Evolutionary conservation across 2,113 vertebrate genomes (phyloP).

Genomic region (Seriola dumerili): DNA sequence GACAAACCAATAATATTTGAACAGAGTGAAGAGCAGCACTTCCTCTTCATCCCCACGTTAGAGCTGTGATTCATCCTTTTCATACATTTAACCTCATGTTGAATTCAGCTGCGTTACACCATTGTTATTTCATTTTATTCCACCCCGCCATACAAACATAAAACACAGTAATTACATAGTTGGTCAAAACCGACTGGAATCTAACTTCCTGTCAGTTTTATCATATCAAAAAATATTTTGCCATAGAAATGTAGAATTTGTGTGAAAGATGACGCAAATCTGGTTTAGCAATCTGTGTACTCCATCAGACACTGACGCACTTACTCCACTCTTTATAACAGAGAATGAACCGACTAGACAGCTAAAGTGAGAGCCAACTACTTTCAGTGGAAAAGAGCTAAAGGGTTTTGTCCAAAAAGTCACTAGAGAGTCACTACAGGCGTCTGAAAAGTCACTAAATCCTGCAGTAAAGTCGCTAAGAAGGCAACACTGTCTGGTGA

Average conservation of each 20-base stretch:
- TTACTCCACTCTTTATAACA: not conserved
- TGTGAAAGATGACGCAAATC: not conserved
- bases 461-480: too few species aligned
- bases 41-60: not conserved
- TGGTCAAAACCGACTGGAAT: not conserved
- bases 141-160: too few species aligned
- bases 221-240: not conserved
- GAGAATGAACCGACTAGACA: not conserved
- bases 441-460: too few species aligned
- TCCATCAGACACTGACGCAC: not conserved
- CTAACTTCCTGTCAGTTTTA: not conserved
- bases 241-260: not conserved
- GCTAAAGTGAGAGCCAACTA: not conserved
- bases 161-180: not conserved
- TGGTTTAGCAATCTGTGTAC: not conserved
- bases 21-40: not conserved
- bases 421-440: too few species aligned
- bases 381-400: not conserved
- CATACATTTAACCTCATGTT: not conserved
- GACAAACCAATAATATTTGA: conserved; percentile 26
- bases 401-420: too few species aligned
- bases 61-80: not conserved
- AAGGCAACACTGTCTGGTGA: not conserved
- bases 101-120: not conserved
- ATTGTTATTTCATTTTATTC: not conserved